Base-by-base conservation (phyloP, 2,888 invertebrate species). In the Taphrorychus bicolor region DNA sequence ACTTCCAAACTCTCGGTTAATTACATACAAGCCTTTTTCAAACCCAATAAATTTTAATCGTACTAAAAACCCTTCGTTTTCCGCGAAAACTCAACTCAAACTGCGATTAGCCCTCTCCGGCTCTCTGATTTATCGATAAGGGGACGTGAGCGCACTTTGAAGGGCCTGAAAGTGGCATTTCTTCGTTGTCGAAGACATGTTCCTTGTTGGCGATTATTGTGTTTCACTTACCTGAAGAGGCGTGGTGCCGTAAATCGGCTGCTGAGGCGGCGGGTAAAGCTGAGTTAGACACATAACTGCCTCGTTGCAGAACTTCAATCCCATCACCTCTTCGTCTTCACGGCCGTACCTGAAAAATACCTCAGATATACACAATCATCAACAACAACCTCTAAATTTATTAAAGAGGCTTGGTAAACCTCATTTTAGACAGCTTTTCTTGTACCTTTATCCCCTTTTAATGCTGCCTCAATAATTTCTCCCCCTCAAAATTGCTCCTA, bases 271-370 rank as follows among this genome's bases (percentile, higher is more conserved):
- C 0, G 95, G 94, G 85, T 93, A 94, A 57, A 95, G 87, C 81
- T 95, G 94, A 59, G 92, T 91, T 63, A 96, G 86, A 77, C 95
- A 93, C 90, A 97, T 92, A 79, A 97, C 92, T 59, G 97, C 94
- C 83, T 98, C 98, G 82, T 98, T 98, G 84, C 97, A 95, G 85
- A 98, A 98, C 78, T 97, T 95, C 73, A 98, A 87, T 0, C 98
- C 98, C 90, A 98, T 94, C 19, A 98, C 98, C 83, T 98, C 98
- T 80, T 98, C 93, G 81, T 98, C 98, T 84, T 98, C 98, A 52
- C 98, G 87, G 0, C 98, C 98, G 80, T 98, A 98, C 74, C 91
- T 91, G 80, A n/a, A 74, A 73, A 48, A n/a, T n/a, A n/a, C n/a
- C n/a, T n/a, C n/a, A n/a, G n/a, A n/a, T n/a, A n/a, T n/a, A n/a